A percentile compares a stretch with the other conserved stretches of the same genome.
phyloP scores from a whole-genome alignment of 1,140 invertebrate species.

The Lordiphosa collinella region DNA sequence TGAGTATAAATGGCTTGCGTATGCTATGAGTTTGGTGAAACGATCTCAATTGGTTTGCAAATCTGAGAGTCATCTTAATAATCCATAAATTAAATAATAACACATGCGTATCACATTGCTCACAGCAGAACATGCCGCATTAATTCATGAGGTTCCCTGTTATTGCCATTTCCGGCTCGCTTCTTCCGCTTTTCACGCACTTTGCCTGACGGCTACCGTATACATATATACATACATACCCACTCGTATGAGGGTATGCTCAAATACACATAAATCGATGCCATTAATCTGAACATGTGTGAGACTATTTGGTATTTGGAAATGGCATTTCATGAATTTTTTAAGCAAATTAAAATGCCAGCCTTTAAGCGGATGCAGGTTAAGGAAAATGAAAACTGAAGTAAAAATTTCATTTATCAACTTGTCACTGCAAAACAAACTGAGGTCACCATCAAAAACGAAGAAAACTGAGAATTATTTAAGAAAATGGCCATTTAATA shows the following conservation, averaged over 20 bases:
- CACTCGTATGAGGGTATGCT: slow-evolving; percentile 3
- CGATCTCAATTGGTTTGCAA: no score
- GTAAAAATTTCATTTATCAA: slow-evolving; percentile 44
- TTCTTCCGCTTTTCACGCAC: slow-evolving; percentile 63
- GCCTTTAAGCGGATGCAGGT: slow-evolving; percentile 1
- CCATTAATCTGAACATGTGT: not conserved
- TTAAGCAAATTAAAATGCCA: slow-evolving; percentile 26
- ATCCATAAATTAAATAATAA: slow-evolving; percentile 32
- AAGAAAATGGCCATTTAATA: no score
- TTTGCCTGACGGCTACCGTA: slow-evolving; percentile 23
- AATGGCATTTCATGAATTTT: slow-evolving; percentile 43
- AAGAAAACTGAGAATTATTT: slow-evolving; percentile 26
- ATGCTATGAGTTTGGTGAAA: not conserved
- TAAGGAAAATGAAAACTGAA: slow-evolving; percentile 30
- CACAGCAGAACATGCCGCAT: slow-evolving; percentile 46
- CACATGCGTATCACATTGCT: slow-evolving; percentile 22
- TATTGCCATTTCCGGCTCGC: slow-evolving; percentile 68
- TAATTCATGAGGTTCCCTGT: slow-evolving; percentile 66
- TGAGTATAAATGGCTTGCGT: slow-evolving; percentile 34
- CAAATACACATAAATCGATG: slow-evolving; percentile 8
- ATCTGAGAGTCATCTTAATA: slow-evolving; percentile 13
- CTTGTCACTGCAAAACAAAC: slow-evolving; percentile 27
- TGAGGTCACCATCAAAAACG: slow-evolving; percentile 23
- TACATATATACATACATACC: slow-evolving; percentile 2
- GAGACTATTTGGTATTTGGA: slow-evolving; percentile 11